These are phyloP conservation scores for Hippotragus niger DNA, from an alignment of 2,113 vertebrate species.

Conservation along the genomic window DNA sequence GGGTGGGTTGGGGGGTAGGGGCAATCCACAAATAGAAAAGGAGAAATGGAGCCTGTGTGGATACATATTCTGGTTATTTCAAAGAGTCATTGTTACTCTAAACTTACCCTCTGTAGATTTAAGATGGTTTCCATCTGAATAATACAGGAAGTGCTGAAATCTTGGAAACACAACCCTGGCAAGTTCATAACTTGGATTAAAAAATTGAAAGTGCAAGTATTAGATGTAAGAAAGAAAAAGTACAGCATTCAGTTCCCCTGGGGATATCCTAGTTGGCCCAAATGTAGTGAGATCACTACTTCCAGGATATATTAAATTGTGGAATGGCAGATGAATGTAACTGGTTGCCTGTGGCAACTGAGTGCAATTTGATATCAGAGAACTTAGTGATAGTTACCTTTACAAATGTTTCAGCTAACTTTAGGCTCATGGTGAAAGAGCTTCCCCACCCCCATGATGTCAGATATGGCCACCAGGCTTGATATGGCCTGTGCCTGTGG, in stretches of 20 bases:
- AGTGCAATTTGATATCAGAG: background rate
- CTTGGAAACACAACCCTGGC: background rate
- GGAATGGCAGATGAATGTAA: background rate
- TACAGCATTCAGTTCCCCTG: background rate
- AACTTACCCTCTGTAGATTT: background rate
- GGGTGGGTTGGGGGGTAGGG: background rate
- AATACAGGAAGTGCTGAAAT: background rate
- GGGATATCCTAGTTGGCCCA: background rate
- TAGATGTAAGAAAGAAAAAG: background rate
- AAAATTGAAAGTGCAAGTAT: slow-evolving; percentile 13
- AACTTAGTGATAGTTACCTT: background rate
- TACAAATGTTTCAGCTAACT: background rate
- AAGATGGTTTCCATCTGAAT: slow-evolving; percentile 25
- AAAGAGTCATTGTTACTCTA: background rate
- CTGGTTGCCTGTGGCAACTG: background rate
- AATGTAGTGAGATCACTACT: background rate
- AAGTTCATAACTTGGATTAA: background rate
- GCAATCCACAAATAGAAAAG: slow-evolving; percentile 50
- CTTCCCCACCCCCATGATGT: background rate
- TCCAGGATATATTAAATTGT: background rate
- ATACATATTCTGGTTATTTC: background rate
- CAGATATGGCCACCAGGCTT: background rate
- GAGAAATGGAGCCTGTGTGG: slow-evolving; percentile 54
- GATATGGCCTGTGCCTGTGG: background rate
- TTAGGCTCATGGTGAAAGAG: background rate